Conservation (phyloP, 2,888 invertebrate species). For the Thalpophila matura region DNA sequence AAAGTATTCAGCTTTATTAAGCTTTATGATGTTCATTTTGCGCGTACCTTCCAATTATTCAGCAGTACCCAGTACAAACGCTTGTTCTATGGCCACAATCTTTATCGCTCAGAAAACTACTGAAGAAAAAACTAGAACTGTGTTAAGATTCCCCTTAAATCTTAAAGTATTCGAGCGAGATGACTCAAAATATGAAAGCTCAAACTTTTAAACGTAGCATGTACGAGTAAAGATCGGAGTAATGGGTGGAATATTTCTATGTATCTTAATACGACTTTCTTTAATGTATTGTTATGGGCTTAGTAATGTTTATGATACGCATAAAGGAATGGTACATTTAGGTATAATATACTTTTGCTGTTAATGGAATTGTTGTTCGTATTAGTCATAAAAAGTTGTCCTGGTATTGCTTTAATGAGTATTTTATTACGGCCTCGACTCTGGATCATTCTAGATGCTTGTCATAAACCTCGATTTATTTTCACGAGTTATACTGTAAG, state of each 20-base stretch:
- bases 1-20: too few relatives aligned
- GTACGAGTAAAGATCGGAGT: background rate
- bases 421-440: too few relatives aligned
- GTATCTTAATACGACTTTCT: conserved; percentile 6
- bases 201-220: conserved; percentile 14
- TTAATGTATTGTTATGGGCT: conserved; percentile 38
- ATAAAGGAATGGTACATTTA: conserved; percentile 27
- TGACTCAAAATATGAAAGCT: conserved; percentile 34
- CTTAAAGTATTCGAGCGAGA: conserved; percentile 42
- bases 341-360: conserved; percentile 29
- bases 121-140: conserved; percentile 41
- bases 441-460: too few relatives aligned
- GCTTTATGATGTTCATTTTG: too few relatives aligned
- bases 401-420: background rate
- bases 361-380: conserved; percentile 39
- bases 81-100: conserved; percentile 30
- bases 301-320: conserved; percentile 53
- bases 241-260: background rate
- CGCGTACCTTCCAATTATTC: too few relatives aligned
- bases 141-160: conserved; percentile 51
- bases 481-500: too few relatives aligned
- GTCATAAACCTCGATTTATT: too few relatives aligned
- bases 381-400: conserved; percentile 21
- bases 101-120: conserved; percentile 49
- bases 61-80: background rate